Conservation (phyloP, 2,113 vertebrate species). For the Salminus brasiliensis region DNA sequence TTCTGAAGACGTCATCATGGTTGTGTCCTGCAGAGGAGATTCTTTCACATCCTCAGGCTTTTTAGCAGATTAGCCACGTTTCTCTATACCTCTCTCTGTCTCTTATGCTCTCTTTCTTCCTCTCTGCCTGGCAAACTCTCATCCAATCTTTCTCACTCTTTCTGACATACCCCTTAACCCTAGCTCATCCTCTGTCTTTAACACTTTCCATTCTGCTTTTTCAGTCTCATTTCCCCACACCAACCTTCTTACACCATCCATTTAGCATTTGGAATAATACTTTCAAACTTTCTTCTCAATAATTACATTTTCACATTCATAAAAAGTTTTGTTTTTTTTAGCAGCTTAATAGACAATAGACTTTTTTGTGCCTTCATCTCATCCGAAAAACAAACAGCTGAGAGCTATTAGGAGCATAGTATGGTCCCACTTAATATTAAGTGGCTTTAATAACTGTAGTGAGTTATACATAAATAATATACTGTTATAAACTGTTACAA, state of each 20-base stretch:
- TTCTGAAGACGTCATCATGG: background rate
- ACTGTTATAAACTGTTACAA: too few relatives aligned
- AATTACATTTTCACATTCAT: too few relatives aligned
- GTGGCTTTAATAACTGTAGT: too few relatives aligned
- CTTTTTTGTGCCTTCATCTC: too few relatives aligned
- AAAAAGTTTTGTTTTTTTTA: too few relatives aligned
- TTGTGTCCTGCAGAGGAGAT: background rate
- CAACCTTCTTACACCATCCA: background rate
- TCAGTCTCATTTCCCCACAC: background rate
- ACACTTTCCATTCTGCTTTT: background rate
- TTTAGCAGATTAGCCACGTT: constrained; percentile 39
- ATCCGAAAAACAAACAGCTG: too few relatives aligned
- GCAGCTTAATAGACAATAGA: too few relatives aligned
- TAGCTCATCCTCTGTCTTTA: background rate
- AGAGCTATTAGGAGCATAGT: too few relatives aligned
- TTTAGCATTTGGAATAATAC: too few relatives aligned
- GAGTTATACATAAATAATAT: too few relatives aligned
- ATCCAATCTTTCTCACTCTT: background rate
- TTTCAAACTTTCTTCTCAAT: too few relatives aligned
- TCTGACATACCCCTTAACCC: background rate
- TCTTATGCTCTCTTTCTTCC: background rate
- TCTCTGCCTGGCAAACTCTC: background rate
- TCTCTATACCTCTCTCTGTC: background rate
- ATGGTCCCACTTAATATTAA: too few relatives aligned
- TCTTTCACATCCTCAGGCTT: constrained; percentile 59